phyloP scores from a whole-genome alignment of 2,888 invertebrate species.

The Lasioglossum calceatum region DNA sequence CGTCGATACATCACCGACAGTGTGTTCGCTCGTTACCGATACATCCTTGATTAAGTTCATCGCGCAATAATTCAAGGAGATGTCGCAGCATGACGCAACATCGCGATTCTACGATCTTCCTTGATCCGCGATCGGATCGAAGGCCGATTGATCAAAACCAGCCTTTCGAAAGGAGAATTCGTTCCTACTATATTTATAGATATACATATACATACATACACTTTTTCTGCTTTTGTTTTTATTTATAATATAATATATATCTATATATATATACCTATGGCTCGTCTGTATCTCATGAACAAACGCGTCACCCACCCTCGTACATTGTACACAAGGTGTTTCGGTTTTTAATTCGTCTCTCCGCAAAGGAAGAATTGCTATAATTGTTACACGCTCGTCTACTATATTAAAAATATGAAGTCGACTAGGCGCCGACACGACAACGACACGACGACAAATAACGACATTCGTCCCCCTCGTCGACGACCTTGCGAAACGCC shows the following conservation, averaged over 20 bases:
- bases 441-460: conserved; percentile 44
- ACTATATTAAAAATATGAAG: conserved; percentile 56
- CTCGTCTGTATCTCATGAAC: conserved; percentile 48
- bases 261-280: conserved; percentile 50
- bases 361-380: conserved; percentile 28
- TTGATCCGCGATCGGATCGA: conserved; percentile 24
- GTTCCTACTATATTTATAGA: conserved; percentile 66
- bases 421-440: conserved; percentile 57
- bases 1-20: conserved; percentile 12
- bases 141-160: conserved; percentile 29
- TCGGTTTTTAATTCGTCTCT: conserved; percentile 13
- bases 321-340: conserved; percentile 38
- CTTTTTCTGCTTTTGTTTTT: conserved; percentile 10
- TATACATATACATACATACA: conserved; percentile 65
- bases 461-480: conserved; percentile 19
- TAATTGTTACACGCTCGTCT: conserved; percentile 40
- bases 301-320: conserved; percentile 40
- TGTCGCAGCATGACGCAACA: conserved; percentile 1
- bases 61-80: not conserved
- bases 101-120: conserved; percentile 19
- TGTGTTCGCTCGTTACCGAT: conserved; percentile 1
- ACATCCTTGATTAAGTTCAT: not conserved
- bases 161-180: conserved; percentile 54
- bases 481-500: not conserved
- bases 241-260: conserved; percentile 53